Base-by-base conservation (phyloP, 2,888 invertebrate genomes). In the Caenorhabditis sp. region DNA sequence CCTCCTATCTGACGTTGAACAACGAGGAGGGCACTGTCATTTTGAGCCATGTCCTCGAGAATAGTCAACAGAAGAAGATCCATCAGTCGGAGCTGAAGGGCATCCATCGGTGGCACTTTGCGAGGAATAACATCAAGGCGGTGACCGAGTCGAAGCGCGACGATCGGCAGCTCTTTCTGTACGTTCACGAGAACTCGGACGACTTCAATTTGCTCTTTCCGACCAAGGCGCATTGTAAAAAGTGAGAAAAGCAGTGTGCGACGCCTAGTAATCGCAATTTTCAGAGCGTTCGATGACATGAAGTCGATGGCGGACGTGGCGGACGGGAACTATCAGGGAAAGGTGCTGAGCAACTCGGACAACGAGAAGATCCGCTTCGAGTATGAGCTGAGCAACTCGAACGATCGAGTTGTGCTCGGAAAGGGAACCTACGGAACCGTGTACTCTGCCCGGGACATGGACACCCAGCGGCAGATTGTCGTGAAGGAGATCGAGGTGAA, bases 121-220 rank as follows among this genome's bases (percentile, higher is more conserved):
- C 94, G 0, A 94, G 95, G 0, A 93, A 94, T 77, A 93, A 93
- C 92, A 95, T 96, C 80, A 93, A 95, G 84, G 94, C 94, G 85
- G 94, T 95, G 81, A 87, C 87, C 3, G 85, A 96, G 76, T 98
- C 96, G 90, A 97, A 96, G 90, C 92, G 96, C 43, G 98, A 99
- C 90, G 95, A 96, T 88, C 92, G 97, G 17, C 96, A 96, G 81
- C 92, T 98, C 11, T 97, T 97, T 90, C 92, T 99, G 0, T 99
- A 99, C 90, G 98, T 99, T 35, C 94, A 95, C 90, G 95, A 96
- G 90, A 97, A 98, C 90, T 96, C 96, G 0, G 96, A 97, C 89
- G 97, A 98, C 91, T 99, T 99, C 91, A 97, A 98, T 92, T 95
- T 99, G 91, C 96, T 94, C 90, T 94, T 99, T 86, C 96, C 99